These are phyloP conservation scores for Eupithecia pulchellata DNA, from an alignment of 2,888 invertebrate species.

Conservation along the genomic window DNA sequence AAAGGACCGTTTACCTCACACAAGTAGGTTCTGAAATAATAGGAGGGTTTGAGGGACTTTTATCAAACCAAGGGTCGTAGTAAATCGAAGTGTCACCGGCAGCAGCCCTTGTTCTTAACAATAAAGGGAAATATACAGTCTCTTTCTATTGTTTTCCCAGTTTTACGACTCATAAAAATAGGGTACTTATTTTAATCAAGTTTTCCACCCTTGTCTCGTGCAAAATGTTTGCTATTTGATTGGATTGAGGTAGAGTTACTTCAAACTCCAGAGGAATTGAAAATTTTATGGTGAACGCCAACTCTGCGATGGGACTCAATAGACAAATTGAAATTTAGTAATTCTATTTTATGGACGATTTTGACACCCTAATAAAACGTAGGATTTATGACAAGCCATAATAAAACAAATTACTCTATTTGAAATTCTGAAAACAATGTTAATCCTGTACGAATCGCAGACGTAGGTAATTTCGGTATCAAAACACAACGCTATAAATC, in stretches of 20 bases:
- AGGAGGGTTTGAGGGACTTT: conserved; percentile 71
- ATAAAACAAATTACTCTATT: conserved; percentile 28
- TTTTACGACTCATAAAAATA: conserved; percentile 48
- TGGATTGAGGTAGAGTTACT: neutral
- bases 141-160: conserved; percentile 64
- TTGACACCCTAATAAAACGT: neutral
- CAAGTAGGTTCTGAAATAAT: conserved; percentile 61
- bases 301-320: neutral
- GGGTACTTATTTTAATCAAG: conserved; percentile 44
- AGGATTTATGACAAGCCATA: conserved; percentile 5
- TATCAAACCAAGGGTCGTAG: conserved; percentile 77
- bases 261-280: neutral
- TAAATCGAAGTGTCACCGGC: conserved; percentile 81
- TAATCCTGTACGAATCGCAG: conserved; percentile 26
- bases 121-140: conserved; percentile 73
- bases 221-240: conserved; percentile 17
- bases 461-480: conserved; percentile 39
- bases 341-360: neutral
- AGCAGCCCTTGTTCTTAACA: conserved; percentile 73
- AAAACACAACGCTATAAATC: conserved; percentile 56
- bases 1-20: conserved; percentile 43
- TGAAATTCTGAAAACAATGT: conserved; percentile 9
- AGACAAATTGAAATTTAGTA: neutral
- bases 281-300: neutral
- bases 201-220: conserved; percentile 28